Percentiles rank a stretch among this genome's conserved stretches.
Conservation (phyloP, 2,888 invertebrate species). For the Liodrosophila aerea region DNA sequence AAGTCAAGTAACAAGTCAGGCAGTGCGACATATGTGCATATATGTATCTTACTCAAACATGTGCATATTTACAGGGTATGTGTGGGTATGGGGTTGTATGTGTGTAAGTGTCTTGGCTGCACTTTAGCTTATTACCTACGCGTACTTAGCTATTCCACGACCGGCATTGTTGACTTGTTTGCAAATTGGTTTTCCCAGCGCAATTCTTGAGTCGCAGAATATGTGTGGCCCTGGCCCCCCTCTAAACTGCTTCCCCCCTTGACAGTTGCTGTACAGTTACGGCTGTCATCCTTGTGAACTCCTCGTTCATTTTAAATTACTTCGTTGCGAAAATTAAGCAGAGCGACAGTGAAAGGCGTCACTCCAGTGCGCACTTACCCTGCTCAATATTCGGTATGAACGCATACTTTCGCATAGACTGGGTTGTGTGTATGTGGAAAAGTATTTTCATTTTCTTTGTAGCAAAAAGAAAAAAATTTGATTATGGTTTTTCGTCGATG, state of each 20-base stretch:
- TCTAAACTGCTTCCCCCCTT: background rate
- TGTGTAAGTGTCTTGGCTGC: conserved; percentile 37
- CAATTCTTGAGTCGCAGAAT: conserved; percentile 49
- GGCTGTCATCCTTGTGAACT: conserved; percentile 35
- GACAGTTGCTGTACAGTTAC: conserved; percentile 29
- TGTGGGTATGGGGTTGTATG: conserved; percentile 2
- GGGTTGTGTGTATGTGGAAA: conserved; percentile 15
- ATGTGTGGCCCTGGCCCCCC: conserved; percentile 2
- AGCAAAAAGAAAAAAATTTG: conserved; percentile 59
- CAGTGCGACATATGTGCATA: background rate
- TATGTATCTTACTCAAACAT: conserved; percentile 2
- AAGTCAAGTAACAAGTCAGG: background rate
- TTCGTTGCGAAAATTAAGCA: conserved; percentile 69
- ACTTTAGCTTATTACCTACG: conserved; percentile 68
- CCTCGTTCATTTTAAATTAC: conserved; percentile 64
- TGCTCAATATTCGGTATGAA: background rate
- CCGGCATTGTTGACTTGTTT: conserved; percentile 72
- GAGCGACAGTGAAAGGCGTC: conserved; percentile 45
- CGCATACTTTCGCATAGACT: too few species aligned
- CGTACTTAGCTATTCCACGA: conserved; percentile 46
- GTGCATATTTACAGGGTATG: conserved; percentile 3
- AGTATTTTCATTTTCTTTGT: conserved; percentile 64
- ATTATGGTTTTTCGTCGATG: conserved; percentile 72
- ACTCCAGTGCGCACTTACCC: conserved; percentile 36
- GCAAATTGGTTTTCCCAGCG: conserved; percentile 72